Base-by-base conservation (phyloP, 23 tunicate genomes). In the Corella eumyota region DNA sequence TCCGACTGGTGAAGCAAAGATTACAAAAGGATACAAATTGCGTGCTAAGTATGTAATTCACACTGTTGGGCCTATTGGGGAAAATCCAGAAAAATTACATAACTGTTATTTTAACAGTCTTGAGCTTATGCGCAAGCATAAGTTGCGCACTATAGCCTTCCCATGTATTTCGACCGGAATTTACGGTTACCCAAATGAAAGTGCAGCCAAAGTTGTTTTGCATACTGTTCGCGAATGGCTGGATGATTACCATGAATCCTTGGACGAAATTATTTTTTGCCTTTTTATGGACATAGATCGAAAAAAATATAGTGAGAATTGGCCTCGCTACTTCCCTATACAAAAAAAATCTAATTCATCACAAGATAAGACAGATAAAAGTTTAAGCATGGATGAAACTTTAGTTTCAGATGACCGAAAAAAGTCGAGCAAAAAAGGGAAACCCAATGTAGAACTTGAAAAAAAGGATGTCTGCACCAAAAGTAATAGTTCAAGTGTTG, bases 161-260 rank as follows among this genome's bases (percentile, higher is more conserved):
- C 93, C 93, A 3, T 92, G 99, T 45, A 92, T 92, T 34, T 92
- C 99, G 17, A 92, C 99, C 40, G 99, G 99, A 1, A 74, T 83
- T 13, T 92, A 76, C 62, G 81, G 93, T 6, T 92, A 92, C 64
- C 99, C 99, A 34, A 83, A 92, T 71, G 75, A 64, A 32, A 35
- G 37, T 24, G 99, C 99, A 6, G 94, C 94, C 30, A 29, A 54
- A 27, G 93, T 83, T 32, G 99, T 87, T 19, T 25, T 92, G 30
- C 11, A 0, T 26, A 73, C 94, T 13, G 76, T 72, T 20, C 25
- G 64, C 11, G 49, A 71, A 0, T 76, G 94, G 86, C 25, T 92
- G 57, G 58, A 64, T 28, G 25, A 72, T 33, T 65, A 92, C 56
- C 22, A 17, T 19, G 58, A 76, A 6, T 9, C 7, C 58, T 36